A percentile compares a stretch with the other conserved stretches of the same genome.
phyloP scores from a whole-genome alignment of 2,888 invertebrate species.

The Lasioglossum pauxillum region DNA sequence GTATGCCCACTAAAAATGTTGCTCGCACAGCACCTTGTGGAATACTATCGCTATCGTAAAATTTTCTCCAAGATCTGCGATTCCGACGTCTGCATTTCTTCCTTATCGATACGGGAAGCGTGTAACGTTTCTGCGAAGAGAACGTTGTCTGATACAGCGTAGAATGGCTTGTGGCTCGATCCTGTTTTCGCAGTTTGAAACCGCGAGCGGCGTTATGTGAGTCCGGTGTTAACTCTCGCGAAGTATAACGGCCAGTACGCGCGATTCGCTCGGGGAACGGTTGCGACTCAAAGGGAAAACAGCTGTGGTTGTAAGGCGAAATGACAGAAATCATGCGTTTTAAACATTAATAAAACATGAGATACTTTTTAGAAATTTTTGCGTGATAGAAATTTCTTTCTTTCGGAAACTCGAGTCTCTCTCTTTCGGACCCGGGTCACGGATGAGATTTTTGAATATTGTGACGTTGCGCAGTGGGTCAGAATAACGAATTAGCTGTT shows the following conservation, averaged over 20 bases:
- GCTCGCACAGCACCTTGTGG: not conserved
- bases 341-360: not conserved
- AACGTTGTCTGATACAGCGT: not conserved
- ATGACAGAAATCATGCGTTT: not conserved
- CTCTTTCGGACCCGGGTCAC: not conserved
- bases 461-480: not conserved
- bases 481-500: too few relatives aligned
- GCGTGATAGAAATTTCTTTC: not conserved
- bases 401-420: not conserved
- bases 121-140: not conserved
- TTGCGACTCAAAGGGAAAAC: not conserved
- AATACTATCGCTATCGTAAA: conserved; percentile 8
- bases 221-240: conserved; percentile 11
- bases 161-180: conserved; percentile 32
- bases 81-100: conserved; percentile 11
- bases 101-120: conserved; percentile 35
- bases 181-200: conserved; percentile 43
- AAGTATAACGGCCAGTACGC: not conserved
- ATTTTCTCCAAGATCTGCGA: not conserved
- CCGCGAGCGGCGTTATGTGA: conserved; percentile 8
- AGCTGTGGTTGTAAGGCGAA: not conserved
- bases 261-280: not conserved
- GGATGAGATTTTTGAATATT: not conserved
- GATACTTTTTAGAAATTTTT: not conserved
- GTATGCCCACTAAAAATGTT: not conserved